These are phyloP conservation scores for Tetraneura akinire DNA, from an alignment of 1,140 invertebrate species.

Conservation along the genomic window DNA sequence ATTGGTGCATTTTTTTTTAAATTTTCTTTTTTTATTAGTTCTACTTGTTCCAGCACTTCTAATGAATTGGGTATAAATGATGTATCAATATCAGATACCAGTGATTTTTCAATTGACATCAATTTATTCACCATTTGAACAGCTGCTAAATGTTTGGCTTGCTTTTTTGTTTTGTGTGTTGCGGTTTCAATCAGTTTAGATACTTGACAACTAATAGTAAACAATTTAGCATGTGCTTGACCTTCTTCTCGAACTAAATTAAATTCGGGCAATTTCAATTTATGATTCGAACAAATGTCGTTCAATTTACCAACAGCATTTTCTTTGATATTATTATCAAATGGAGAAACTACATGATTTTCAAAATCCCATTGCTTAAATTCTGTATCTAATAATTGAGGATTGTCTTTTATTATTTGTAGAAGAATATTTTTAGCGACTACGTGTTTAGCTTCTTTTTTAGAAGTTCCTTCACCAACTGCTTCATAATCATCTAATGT, in stretches of 20 bases:
- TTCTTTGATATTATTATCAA: constrained; percentile 53
- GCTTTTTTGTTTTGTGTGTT: constrained; percentile 63
- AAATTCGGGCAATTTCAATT: constrained; percentile 67
- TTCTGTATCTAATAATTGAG: constrained; percentile 9
- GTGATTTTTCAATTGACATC: constrained; percentile 29
- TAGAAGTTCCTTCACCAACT: constrained; percentile 66
- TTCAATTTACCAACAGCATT: constrained; percentile 55
- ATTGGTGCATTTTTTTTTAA: not conserved
- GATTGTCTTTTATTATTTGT: constrained; percentile 53
- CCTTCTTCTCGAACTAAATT: constrained; percentile 68
- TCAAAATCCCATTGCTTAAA: constrained; percentile 48
- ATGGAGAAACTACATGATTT: constrained; percentile 53
- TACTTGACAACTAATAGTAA: constrained; percentile 70
- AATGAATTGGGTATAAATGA: not conserved
- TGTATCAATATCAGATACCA: not conserved
- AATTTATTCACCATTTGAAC: constrained; percentile 62
- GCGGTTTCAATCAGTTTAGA: constrained; percentile 64
- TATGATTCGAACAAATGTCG: constrained; percentile 66
- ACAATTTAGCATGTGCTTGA: constrained; percentile 70
- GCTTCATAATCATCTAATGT: not conserved
- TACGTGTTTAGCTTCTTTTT: constrained; percentile 72
- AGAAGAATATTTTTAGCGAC: constrained; percentile 66
- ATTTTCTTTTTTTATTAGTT: not conserved
- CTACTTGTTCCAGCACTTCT: constrained; percentile 5
- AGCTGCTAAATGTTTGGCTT: constrained; percentile 64